These are phyloP conservation scores for Didymodactylos carnosus DNA, from an alignment of 2,888 invertebrate genomes.

Conservation along the genomic window DNA sequence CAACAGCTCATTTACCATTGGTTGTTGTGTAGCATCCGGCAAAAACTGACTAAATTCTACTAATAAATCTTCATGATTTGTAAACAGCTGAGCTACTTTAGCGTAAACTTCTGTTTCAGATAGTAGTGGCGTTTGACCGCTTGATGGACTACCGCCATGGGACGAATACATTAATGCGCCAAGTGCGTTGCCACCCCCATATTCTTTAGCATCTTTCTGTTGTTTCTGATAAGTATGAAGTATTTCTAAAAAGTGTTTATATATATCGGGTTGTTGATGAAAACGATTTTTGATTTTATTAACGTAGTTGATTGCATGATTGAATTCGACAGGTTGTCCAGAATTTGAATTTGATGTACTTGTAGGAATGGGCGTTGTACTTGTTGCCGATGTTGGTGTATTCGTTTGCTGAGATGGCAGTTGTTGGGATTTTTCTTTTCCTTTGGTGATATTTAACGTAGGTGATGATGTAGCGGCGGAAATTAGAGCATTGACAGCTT, in stretches of 20 bases:
- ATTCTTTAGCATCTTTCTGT: conserved; percentile 72
- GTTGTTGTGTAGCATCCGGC: conserved; percentile 55
- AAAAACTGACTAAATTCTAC: conserved; percentile 92
- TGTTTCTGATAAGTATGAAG: conserved; percentile 86
- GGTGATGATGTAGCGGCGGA: not conserved
- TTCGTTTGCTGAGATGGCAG: not conserved
- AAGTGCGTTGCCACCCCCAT: not conserved
- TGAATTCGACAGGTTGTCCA: conserved; percentile 80
- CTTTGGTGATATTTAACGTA: not conserved
- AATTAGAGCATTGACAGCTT: not conserved
- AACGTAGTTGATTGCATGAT: conserved; percentile 94
- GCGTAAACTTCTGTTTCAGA: conserved; percentile 86
- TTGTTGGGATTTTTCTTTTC: not conserved
- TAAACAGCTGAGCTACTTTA: conserved; percentile 78
- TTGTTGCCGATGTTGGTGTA: not conserved
- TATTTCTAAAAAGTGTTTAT: conserved; percentile 89
- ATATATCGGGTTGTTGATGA: conserved; percentile 66
- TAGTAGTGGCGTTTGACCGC: conserved; percentile 33
- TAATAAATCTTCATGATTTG: conserved; percentile 83
- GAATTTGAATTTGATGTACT: conserved; percentile 17
- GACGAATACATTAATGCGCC: not conserved
- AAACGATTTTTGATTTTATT: conserved; percentile 67
- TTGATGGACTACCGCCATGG: not conserved
- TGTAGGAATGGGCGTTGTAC: not conserved
- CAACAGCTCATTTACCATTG: not conserved